Evolutionary conservation across 1,140 invertebrate genomes (phyloP).

Genomic region (Drosophila rhopaloa): DNA sequence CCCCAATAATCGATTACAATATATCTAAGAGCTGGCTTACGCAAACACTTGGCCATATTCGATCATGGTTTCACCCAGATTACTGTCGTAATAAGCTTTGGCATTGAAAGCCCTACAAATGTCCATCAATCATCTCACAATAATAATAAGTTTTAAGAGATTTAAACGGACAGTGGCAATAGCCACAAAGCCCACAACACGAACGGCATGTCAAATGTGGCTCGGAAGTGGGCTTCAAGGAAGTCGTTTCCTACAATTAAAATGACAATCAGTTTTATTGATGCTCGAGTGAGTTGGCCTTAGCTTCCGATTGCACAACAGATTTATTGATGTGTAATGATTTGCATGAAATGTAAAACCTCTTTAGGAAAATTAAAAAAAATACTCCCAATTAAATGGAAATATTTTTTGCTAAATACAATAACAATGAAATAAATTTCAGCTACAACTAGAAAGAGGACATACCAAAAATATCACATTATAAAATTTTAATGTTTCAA

Average conservation of each 20-base stretch:
- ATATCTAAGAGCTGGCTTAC: conserved; percentile 8
- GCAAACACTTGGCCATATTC: conserved; percentile 18
- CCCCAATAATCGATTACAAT: conserved; percentile 38
- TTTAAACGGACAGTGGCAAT: conserved; percentile 18
- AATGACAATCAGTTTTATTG: conserved; percentile 15
- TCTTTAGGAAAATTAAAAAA: neutral
- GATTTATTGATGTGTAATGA: conserved; percentile 4
- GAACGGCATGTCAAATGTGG: conserved; percentile 22
- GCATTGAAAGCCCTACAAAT: conserved; percentile 41
- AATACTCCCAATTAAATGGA: too few relatives aligned
- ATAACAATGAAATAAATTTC: too few relatives aligned
- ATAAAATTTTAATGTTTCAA: too few relatives aligned
- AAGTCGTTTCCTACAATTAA: conserved; percentile 4
- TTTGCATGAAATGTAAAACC: neutral
- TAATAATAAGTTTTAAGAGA: conserved; percentile 42
- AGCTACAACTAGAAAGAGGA: too few relatives aligned
- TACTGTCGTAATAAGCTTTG: conserved; percentile 56
- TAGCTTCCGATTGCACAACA: neutral
- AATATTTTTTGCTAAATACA: too few relatives aligned
- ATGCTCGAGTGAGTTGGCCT: neutral
- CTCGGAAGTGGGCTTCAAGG: conserved; percentile 9
- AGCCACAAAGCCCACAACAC: conserved; percentile 12
- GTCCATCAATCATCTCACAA: conserved; percentile 51
- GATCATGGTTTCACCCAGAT: conserved; percentile 32
- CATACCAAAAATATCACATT: too few relatives aligned